Evolutionary conservation across 1,140 invertebrate species (phyloP).

Genomic region (Tetragnatha versicolor): DNA sequence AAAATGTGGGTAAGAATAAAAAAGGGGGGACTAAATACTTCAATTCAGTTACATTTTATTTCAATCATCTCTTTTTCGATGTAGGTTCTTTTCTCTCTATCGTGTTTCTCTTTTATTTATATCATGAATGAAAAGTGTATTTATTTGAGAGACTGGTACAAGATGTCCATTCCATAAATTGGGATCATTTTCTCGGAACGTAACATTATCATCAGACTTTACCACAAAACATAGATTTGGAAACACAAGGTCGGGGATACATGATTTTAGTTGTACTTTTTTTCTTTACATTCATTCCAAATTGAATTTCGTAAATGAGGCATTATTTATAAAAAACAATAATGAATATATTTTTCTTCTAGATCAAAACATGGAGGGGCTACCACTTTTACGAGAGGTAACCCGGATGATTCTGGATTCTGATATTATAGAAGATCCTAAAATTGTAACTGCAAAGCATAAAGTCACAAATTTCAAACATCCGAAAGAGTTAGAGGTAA

Average conservation of each 20-base stretch:
- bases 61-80: too few species aligned
- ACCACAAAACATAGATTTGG: background rate
- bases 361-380: constrained; percentile 37
- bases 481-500: constrained; percentile 81
- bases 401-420: constrained; percentile 43
- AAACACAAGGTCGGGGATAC: background rate
- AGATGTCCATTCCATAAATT: background rate
- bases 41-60: too few species aligned
- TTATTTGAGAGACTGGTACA: too few species aligned
- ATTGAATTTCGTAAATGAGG: background rate
- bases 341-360: background rate
- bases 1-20: too few species aligned
- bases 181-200: background rate
- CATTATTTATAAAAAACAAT: background rate
- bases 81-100: too few species aligned
- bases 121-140: too few species aligned
- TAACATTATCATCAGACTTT: background rate
- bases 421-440: constrained; percentile 47
- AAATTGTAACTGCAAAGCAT: constrained; percentile 43
- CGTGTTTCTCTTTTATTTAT: too few species aligned
- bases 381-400: constrained; percentile 38
- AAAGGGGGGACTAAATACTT: too few species aligned
- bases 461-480: constrained; percentile 92
- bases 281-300: background rate
- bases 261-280: background rate